Evolutionary conservation across 2,888 invertebrate genomes (phyloP), one percentile per base, ranked within the genome.

Genomic region (Philhelius pedissequus): DNA sequence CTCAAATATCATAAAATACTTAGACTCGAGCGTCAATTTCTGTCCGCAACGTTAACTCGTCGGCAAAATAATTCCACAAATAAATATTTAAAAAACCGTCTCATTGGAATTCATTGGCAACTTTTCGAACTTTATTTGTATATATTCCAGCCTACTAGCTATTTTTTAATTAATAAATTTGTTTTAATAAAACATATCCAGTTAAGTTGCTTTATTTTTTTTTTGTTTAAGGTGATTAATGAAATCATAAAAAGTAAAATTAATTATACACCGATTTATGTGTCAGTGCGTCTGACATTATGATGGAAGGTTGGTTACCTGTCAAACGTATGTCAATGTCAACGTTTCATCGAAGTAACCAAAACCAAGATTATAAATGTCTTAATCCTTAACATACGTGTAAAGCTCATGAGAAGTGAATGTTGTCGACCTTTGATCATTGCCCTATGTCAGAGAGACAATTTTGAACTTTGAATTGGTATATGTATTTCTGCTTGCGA

Each of bases 1-100:
- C 74, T 74, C 56, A 50, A 22, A 69, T 56, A 62, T 30, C 45
- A 69, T 83, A 74, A 79, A 83, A 74, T 70, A 83, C 79, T 83
- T 74, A 83, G 50, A 43, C 35, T 27, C 18, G 20, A 40, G 56
- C 69, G 79, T 43, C 74, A 74, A 52, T 64, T 69, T 13, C 40
- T 43, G 35, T 27, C 64, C 69, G 64, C 25, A 64, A 83, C 74
- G 70, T 75, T 48, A 25, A 40, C 13, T 13, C 71, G 25, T 27
- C 9, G 40, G 38, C 62, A 69, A 32, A 43, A 69, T 62, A 60
- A 78, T 73, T 73, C 68, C 73, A 22, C 70, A 70, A 74, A 83
- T 79, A 79, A 74, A 83, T 81, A 69, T 74, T 64, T 62, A 50
- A 30, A 9, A 40, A 69, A 83, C 50, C 60, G 38, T 66, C 58